These are phyloP conservation scores for Dynastes hyllus DNA, from an alignment of 2,888 invertebrate genomes.

Conservation along the genomic window DNA sequence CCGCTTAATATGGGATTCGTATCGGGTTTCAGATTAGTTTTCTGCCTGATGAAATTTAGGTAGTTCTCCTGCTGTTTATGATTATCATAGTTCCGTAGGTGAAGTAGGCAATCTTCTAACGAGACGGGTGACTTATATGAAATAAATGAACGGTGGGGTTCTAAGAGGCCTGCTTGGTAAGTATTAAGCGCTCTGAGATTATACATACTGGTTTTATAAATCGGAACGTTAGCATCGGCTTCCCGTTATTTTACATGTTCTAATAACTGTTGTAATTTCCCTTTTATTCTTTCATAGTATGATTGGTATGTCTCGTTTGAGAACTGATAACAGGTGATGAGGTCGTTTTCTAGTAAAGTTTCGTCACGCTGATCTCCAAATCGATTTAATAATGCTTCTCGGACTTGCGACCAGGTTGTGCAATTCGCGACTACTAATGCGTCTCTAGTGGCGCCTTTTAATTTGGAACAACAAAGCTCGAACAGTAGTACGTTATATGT, in stretches of 20 bases:
- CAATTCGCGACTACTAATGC: neutral
- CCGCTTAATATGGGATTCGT: neutral
- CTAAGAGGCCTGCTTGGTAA: slow-evolving; percentile 48
- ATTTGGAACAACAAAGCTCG: neutral
- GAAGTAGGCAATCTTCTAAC: slow-evolving; percentile 33
- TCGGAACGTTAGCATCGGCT: neutral
- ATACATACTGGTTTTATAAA: slow-evolving; percentile 47
- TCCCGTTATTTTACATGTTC: neutral
- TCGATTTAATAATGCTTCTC: neutral
- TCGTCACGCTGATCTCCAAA: neutral
- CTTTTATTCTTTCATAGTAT: slow-evolving; percentile 56
- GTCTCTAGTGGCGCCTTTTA: neutral
- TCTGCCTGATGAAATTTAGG: neutral
- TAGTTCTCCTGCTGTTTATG: slow-evolving; percentile 43
- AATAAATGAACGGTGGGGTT: slow-evolving; percentile 44
- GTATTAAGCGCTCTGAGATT: slow-evolving; percentile 41
- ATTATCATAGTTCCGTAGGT: slow-evolving; percentile 49
- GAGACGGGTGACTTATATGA: slow-evolving; percentile 10
- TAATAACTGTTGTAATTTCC: slow-evolving; percentile 55
- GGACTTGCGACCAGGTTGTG: neutral
- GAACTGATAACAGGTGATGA: neutral
- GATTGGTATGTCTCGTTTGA: slow-evolving; percentile 15
- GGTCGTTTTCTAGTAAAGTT: neutral
- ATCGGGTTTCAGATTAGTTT: neutral
- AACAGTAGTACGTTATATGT: slow-evolving; percentile 23